Evolutionary conservation across 2,113 vertebrate species (phyloP), one percentile per base, ranked within the genome.

Genomic region (Salvelinus namaycush): DNA sequence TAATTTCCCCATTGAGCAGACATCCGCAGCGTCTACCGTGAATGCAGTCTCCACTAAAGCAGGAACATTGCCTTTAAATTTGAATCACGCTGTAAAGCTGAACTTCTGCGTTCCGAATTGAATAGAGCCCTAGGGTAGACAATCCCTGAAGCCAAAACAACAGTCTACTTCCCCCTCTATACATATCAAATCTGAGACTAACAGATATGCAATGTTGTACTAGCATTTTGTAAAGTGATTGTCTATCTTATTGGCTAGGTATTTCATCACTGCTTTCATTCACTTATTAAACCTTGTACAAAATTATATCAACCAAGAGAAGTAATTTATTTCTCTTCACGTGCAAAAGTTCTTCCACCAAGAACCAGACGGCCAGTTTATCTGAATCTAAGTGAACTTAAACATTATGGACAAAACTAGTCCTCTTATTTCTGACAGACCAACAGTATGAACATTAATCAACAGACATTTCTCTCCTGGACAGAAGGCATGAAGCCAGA

Each of bases 371-470:
- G 39, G 39, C 12, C 51, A 18, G 14, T 5, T 51, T 51, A 1
- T 3, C 2, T 18, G 16, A 18, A 54, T 54, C 3, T 18, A 54
- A 12, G 9, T 44, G 39, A 44, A 44, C 2, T 54, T 18, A 54
- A 54, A 54, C 51, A 44, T 13, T 66, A 66, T 66, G 14, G 64
- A 11, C 59, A 62, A 62, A 22, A 62, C 5, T 22, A 22, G 5
- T 22, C 59, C 4, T 13, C 7, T 62, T 62, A n/a, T 24, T 62
- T 22, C 59, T 62, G 59, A 62, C 59, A 62, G 9, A 9, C 59
- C 59, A 22, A 62, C 59, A 62, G 59, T 62, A 68, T 68, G 34
- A 18, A 68, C 29, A 68, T 18, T 62, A 62, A 60, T 60, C 59
- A 60, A 54, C 20, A 62, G 3, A 57, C n/a, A 16, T 49, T 24